Conservation (phyloP, 1,140 invertebrate genomes). For the Diorhabda sublineata region DNA sequence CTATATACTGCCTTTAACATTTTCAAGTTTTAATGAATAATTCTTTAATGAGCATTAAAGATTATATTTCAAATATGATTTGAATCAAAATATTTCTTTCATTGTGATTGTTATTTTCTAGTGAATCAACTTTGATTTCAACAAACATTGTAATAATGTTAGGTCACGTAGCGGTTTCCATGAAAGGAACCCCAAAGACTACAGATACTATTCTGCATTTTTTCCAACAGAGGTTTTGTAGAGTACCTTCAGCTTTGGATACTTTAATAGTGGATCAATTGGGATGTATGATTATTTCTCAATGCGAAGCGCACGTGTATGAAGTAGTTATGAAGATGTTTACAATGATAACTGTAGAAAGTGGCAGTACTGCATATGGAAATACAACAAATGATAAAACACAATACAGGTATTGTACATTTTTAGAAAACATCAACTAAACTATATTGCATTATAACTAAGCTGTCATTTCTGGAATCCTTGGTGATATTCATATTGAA, state of each 20-base stretch:
- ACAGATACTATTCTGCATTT: constrained; percentile 95
- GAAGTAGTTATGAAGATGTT: constrained; percentile 98
- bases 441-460: too few relatives aligned
- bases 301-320: constrained; percentile 78
- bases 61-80: too few relatives aligned
- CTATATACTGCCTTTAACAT: too few relatives aligned
- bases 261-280: constrained; percentile 94
- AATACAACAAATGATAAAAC: constrained; percentile 61
- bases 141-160: constrained; percentile 96
- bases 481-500: too few relatives aligned
- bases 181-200: constrained; percentile 88
- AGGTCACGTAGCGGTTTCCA: constrained; percentile 91
- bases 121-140: constrained; percentile 84
- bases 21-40: too few relatives aligned
- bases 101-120: constrained; percentile 44
- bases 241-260: constrained; percentile 82
- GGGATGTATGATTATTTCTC: constrained; percentile 94
- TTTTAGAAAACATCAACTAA: constrained; percentile 11
- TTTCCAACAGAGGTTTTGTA: constrained; percentile 93
- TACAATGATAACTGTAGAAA: constrained; percentile 89
- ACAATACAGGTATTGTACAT: constrained; percentile 60
- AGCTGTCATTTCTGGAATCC: too few relatives aligned
- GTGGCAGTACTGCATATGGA: constrained; percentile 84
- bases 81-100: too few relatives aligned
- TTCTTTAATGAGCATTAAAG: too few relatives aligned